Base-by-base conservation (phyloP, 2,888 invertebrate species). In the Scrobipalpa costella region DNA sequence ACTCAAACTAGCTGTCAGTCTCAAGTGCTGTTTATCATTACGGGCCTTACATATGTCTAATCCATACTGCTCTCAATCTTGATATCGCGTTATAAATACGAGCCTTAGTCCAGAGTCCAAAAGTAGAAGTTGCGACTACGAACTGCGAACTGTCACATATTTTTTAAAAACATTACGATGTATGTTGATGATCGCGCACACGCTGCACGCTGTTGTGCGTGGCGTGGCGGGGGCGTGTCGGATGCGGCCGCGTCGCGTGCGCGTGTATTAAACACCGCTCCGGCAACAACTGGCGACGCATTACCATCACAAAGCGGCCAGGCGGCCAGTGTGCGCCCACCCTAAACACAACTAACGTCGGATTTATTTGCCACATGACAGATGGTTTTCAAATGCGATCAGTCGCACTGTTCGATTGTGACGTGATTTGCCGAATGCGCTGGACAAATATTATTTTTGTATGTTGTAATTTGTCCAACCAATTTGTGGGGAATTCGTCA, bases 161-260 rank as follows among this genome's bases (percentile, higher is more conserved):
- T n/a, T n/a, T n/a, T n/a, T n/a, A n/a, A n/a, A n/a, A n/a, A n/a
- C n/a, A n/a, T n/a, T n/a, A n/a, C n/a, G 27, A 27, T 27, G 27
- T 5, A 27, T 27, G 27, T 27, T 27, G 27, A 27, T 27, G 27
- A 27, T 27, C 27, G 27, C 5, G 27, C 27, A 27, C n/a, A n/a
- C n/a, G n/a, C n/a, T n/a, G n/a, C n/a, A n/a, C n/a, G n/a, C n/a
- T n/a, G n/a, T n/a, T n/a, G n/a, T n/a, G 79, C 77, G 80, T 78
- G 75, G 71, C 74, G 58, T 49, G 71, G 71, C 69, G 80, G 67
- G 70, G 81, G 80, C 77, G 81, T 79, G 76, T 71, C 74, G 55
- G 69, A 64, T 65, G 68, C 63, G 68, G 66, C 66, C 61, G 63
- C 59, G 65, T 61, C 66, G 64, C 70, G 69, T 72, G 72, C 62